A percentile compares a stretch with the other conserved stretches of the same genome.
Conservation (phyloP, 2,888 invertebrate genomes). For the Drosophila maculinotata region DNA sequence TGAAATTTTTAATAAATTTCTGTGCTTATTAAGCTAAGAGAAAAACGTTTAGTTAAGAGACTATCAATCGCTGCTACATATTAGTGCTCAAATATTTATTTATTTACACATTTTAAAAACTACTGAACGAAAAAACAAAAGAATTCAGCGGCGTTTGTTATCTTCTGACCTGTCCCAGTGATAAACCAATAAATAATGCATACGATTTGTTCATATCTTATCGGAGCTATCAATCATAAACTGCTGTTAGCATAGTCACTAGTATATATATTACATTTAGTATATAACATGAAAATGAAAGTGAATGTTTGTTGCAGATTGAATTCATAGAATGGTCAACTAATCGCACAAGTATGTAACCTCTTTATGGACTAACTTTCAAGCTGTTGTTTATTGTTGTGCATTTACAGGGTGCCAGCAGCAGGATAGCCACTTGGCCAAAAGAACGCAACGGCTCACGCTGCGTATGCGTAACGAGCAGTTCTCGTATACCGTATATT, state of each 20-base stretch:
- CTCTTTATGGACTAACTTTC: not conserved
- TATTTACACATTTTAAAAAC: slow-evolving; percentile 13
- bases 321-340: slow-evolving; percentile 21
- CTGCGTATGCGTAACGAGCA: slow-evolving; percentile 66
- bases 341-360: slow-evolving; percentile 31
- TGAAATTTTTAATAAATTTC: too few species aligned
- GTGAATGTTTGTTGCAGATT: slow-evolving; percentile 50
- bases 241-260: slow-evolving; percentile 19
- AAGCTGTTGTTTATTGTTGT: slow-evolving; percentile 36
- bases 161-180: slow-evolving; percentile 44
- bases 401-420: slow-evolving; percentile 14
- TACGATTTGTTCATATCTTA: slow-evolving; percentile 61
- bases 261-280: not conserved
- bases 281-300: slow-evolving; percentile 53
- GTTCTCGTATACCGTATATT: slow-evolving; percentile 2
- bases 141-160: slow-evolving; percentile 27
- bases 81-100: too few species aligned
- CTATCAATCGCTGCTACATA: too few species aligned
- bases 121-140: slow-evolving; percentile 13
- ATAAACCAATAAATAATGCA: slow-evolving; percentile 53
- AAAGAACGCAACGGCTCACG: slow-evolving; percentile 29
- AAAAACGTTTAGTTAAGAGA: too few species aligned
- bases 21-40: too few species aligned
- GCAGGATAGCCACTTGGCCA: slow-evolving; percentile 15
- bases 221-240: slow-evolving; percentile 65